A percentile compares a stretch with the other conserved stretches of the same genome.
Evolutionary conservation across 2,797 vertebrate species (phyloP).

Genomic region (Pygocentrus nattereri): DNA sequence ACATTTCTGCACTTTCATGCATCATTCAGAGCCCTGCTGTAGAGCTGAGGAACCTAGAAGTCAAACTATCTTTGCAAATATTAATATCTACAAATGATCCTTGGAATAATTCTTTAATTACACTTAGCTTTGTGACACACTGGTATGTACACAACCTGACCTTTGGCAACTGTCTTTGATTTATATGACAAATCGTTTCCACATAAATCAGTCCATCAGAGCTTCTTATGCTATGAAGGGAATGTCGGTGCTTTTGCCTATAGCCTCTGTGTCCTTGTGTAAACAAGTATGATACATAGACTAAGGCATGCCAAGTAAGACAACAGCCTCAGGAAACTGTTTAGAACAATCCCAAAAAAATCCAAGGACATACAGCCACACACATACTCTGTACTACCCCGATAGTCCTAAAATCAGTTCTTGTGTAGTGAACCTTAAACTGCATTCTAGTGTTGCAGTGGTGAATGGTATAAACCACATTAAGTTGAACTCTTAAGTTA

Average conservation of each 20-base stretch:
- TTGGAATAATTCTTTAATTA: constrained; percentile 22
- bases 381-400: neutral
- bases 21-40: constrained; percentile 64
- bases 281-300: constrained; percentile 14
- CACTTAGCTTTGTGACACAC: neutral
- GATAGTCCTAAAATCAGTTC: neutral
- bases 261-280: neutral
- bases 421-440: constrained; percentile 55
- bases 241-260: constrained; percentile 6
- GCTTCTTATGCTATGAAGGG: constrained; percentile 3
- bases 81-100: neutral
- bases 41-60: neutral
- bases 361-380: neutral
- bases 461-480: no score
- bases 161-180: constrained; percentile 3
- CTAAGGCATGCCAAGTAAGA: constrained; percentile 13
- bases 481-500: no score
- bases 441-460: constrained; percentile 21
- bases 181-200: constrained; percentile 14
- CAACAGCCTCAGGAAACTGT: neutral
- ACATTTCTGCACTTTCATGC: constrained; percentile 61
- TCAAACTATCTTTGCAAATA: constrained; percentile 3
- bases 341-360: constrained; percentile 1
- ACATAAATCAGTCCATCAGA: constrained; percentile 5
- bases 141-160: constrained; percentile 13